Evolutionary conservation across 2,797 vertebrate genomes (phyloP).

Genomic region (Onychomys leucogaster): DNA sequence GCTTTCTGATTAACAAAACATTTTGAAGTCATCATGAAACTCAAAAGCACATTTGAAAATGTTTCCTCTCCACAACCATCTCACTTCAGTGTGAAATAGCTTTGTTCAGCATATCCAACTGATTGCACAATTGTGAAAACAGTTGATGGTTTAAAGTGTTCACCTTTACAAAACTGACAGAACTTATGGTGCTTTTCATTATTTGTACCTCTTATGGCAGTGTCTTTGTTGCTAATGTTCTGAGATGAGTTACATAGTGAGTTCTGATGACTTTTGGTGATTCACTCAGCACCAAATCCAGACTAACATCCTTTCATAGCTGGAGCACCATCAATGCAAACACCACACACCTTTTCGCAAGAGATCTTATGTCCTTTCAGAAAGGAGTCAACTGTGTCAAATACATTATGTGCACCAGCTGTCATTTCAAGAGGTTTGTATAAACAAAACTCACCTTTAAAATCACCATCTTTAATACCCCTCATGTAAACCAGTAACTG

Average conservation of each 20-base stretch:
- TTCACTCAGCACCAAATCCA: background rate
- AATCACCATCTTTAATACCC: background rate
- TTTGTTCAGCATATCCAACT: background rate
- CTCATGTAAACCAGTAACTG: background rate
- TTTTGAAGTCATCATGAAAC: background rate
- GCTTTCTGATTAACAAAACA: background rate
- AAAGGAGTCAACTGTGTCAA: background rate
- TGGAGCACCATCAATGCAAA: background rate
- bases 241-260: background rate
- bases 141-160: background rate
- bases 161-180: background rate
- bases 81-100: background rate
- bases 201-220: background rate
- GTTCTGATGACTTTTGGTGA: background rate
- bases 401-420: background rate
- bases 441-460: background rate
- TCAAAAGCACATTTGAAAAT: no score
- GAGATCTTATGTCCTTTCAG: background rate
- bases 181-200: background rate
- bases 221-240: background rate
- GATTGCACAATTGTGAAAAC: background rate
- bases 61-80: no score
- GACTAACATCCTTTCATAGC: no score
- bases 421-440: background rate
- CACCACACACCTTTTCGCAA: background rate